Conservation (phyloP, 2,797 vertebrate species). For the Pelodytes ibericus region DNA sequence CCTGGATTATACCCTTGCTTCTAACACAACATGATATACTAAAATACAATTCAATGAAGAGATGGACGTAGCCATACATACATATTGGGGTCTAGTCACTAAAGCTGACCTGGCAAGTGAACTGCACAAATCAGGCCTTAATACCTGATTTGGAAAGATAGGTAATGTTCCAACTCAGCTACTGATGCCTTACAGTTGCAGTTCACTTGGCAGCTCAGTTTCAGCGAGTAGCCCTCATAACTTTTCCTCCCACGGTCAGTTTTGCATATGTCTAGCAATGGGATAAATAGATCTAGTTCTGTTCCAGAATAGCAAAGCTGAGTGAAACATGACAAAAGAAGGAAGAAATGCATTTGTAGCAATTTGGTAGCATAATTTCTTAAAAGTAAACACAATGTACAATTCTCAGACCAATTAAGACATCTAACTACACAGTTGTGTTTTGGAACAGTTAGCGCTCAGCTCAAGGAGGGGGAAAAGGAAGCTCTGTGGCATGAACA, state of each 20-base stretch:
- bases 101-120: no score
- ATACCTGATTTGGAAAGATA: no score
- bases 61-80: no score
- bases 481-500: constrained; percentile 12
- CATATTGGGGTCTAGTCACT: no score
- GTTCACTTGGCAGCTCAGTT: no score
- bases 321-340: constrained; percentile 3
- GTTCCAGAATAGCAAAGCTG: not conserved
- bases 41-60: no score
- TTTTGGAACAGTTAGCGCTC: constrained; percentile 19
- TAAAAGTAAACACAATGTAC: constrained; percentile 3
- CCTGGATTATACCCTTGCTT: no score
- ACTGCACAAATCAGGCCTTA: no score
- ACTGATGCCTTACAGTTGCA: no score
- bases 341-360: not conserved
- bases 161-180: no score
- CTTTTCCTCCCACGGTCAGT: not conserved
- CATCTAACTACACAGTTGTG: not conserved
- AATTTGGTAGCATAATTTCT: not conserved
- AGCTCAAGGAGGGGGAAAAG: not conserved
- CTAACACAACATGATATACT: no score
- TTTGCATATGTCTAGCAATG: not conserved
- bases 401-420: constrained; percentile 28
- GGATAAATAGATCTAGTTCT: not conserved
- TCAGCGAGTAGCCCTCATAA: no score